Base-by-base conservation (phyloP, 2,797 vertebrate species). In the Argyrosomus regius region DNA sequence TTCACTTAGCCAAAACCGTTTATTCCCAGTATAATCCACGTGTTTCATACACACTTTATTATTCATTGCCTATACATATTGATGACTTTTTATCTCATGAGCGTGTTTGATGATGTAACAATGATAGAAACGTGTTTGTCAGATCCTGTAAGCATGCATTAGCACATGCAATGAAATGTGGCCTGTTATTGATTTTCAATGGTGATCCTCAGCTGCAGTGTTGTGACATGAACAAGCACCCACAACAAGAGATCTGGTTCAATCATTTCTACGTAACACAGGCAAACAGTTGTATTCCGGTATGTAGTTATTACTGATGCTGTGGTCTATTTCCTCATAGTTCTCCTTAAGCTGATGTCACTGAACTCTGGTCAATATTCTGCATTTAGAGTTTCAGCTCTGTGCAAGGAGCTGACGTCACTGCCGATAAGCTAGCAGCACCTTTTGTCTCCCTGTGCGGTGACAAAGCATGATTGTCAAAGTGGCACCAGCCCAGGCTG, bases 121-220 rank as follows among this genome's bases (percentile, higher is more conserved):
- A 2, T 13, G 24, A 61, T 5, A 64, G 84, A 54, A 74, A 46
- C 59, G 52, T 63, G 46, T 77, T 50, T 28, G 35, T 62, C 54
- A 35, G 41, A 54, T 60, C 61, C 68, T 61, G 77, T 57, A 71
- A 68, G 67, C 75, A 58, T 9, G n/a, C 68, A 22, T 72, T 17
- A 56, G 71, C 87, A 88, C 88, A 83, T 87, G 85, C 82, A 68
- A 9, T 62, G 84, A 41, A 87, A 82, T 69, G 82, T 83, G 82
- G 72, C 70, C 62, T 20, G 53, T 18, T 28, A 91, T 92, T 75
- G 92, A 94, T 94, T 88, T 78, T 89, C 91, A 82, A 87, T 91
- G 57, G 3, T 10, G 53, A 83, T 81, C 67, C 75, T 86, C 53
- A 53, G 70, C 77, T 65, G 54, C 72, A 62, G 65, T 63, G 70